Base-by-base conservation (phyloP, 2,888 invertebrate genomes). In the Conus canariensis region DNA sequence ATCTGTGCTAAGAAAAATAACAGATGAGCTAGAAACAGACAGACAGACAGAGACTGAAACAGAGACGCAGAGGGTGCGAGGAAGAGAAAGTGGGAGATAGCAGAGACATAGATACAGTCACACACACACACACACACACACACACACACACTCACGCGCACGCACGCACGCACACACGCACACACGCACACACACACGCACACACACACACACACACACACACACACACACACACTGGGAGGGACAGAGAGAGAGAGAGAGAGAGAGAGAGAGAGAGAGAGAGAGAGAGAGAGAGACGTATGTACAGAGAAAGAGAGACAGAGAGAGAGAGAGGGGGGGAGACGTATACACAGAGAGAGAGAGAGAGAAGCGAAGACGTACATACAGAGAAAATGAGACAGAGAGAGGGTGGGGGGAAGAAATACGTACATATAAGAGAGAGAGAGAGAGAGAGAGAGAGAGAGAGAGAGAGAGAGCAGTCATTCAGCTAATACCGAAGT, bases 21-120 rank as follows among this genome's bases (percentile, higher is more conserved):
- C 16, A 22, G 22, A 22, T 8, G n/a, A 22, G 16, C 25, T 87
- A 90, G 87, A 87, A 82, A 85, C 82, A 83, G 67, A 90, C 87
- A 90, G 90, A 90, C 74, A 90, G 89, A 82, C 67, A 58, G 89
- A 90, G 85, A 82, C 59, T 25, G 60, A 88, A 22, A 85, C 82
- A 85, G 74, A 74, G 5, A 22, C 9, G n/a, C 22, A 74, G 74
- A 74, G 4, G 19, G 64, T 14, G 64, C 10, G 64, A 64, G 64
- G 16, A 16, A 64, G 64, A 14, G 64, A 64, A 16, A 64, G 64
- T 14, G 64, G 4, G 64, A 12, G n/a, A 74, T 9, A 74, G n/a
- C 74, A 88, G 74, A 74, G 77, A 74, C 7, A 74, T n/a, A 88
- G 77, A 67, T 70, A 88, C 2, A 88, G 88, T 45, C 45, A 45